Conservation (phyloP, 1,140 invertebrate genomes). For the Lordiphosa stackelbergi region DNA sequence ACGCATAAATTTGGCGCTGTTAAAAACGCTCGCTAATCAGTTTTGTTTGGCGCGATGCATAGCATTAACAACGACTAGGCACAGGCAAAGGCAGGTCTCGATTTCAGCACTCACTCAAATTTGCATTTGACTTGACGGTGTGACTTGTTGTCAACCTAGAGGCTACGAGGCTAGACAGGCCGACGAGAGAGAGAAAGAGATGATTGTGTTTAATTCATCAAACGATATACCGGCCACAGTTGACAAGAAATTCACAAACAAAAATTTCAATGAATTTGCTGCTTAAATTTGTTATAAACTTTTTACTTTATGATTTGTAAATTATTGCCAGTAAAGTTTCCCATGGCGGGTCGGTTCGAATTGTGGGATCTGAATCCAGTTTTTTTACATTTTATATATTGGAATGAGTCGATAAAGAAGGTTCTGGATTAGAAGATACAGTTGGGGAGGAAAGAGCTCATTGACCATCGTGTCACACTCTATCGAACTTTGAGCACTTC, state of each 20-base stretch:
- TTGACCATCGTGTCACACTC: too few relatives aligned
- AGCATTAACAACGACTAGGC: slow-evolving; percentile 38
- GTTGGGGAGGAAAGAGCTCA: too few relatives aligned
- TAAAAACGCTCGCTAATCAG: slow-evolving; percentile 43
- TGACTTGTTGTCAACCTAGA: slow-evolving; percentile 46
- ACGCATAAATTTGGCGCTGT: slow-evolving; percentile 42
- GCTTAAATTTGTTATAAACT: too few relatives aligned
- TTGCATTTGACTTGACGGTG: slow-evolving; percentile 22
- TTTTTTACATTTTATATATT: too few relatives aligned
- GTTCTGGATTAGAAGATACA: too few relatives aligned
- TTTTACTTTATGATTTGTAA: too few relatives aligned
- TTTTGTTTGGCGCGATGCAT: slow-evolving; percentile 10
- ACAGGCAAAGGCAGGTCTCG: slow-evolving; percentile 17
- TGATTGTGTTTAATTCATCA: slow-evolving; percentile 34
- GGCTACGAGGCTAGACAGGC: not conserved
- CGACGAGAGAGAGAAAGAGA: slow-evolving; percentile 4
- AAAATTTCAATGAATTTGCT: too few relatives aligned
- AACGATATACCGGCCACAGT: slow-evolving; percentile 10
- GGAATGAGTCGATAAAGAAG: too few relatives aligned
- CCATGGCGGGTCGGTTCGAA: too few relatives aligned
- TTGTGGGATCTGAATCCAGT: too few relatives aligned
- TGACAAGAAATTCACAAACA: slow-evolving; percentile 2
- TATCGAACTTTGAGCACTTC: too few relatives aligned
- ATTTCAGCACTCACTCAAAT: slow-evolving; percentile 11
- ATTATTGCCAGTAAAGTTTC: too few relatives aligned